These are phyloP conservation scores for Paratilapia polleni DNA, from an alignment of 2,113 vertebrate species.

Conservation along the genomic window DNA sequence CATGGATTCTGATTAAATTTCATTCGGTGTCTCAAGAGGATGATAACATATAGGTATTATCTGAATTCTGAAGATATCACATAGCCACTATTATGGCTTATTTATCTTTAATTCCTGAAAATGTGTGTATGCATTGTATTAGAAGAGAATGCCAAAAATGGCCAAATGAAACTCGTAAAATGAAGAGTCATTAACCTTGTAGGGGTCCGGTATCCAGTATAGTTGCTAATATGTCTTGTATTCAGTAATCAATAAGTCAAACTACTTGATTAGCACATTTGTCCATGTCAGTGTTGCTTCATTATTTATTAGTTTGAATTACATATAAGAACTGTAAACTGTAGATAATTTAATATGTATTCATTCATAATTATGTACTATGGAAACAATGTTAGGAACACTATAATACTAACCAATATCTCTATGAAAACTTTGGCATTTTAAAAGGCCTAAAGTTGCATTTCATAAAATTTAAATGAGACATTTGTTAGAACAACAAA, in stretches of 20 bases:
- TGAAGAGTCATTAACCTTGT: neutral
- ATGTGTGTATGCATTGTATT: neutral
- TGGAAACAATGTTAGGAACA: neutral
- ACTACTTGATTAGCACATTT: neutral
- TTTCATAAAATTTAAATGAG: neutral
- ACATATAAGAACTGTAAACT: neutral
- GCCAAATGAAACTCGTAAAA: neutral
- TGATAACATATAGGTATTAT: neutral
- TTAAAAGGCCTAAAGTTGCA: neutral
- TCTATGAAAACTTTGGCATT: neutral
- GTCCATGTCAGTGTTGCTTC: neutral
- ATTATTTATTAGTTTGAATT: too few species aligned
- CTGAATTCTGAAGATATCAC: neutral
- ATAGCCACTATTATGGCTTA: neutral
- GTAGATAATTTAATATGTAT: rapidly evolving
- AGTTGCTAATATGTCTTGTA: neutral
- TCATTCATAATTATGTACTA: neutral
- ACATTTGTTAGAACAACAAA: neutral
- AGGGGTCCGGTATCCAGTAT: neutral
- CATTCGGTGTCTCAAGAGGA: neutral
- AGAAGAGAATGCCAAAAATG: neutral
- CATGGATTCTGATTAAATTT: neutral
- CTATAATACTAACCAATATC: neutral
- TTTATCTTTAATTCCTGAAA: neutral
- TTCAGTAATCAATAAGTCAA: neutral